Percentiles rank a stretch among this genome's conserved stretches.
These are phyloP conservation scores for Sorex maritimensis DNA, from an alignment of 2,797 vertebrate species.

Conservation along the genomic window DNA sequence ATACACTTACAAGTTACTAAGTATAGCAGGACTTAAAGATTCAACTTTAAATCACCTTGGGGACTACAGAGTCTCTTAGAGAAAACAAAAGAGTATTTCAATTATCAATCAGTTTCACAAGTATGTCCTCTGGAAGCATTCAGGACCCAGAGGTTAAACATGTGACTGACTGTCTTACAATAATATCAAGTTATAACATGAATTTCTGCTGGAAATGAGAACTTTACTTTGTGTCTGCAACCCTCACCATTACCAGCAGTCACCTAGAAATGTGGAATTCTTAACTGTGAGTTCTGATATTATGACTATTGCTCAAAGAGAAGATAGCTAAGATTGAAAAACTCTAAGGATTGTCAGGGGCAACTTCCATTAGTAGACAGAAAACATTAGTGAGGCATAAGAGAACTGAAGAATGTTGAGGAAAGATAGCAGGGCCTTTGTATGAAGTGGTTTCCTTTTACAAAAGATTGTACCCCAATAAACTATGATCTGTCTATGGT, in stretches of 20 bases:
- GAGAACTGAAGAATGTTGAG: not conserved
- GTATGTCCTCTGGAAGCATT: not conserved
- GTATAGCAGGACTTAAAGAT: not conserved
- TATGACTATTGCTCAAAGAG: not conserved
- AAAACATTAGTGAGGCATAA: not conserved
- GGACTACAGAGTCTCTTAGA: conserved; percentile 10
- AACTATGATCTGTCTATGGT: too few relatives aligned
- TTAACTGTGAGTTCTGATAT: not conserved
- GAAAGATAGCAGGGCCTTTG: not conserved
- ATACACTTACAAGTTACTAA: not conserved
- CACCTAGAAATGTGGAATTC: not conserved
- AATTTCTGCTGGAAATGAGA: not conserved
- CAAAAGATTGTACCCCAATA: not conserved
- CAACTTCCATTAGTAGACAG: not conserved
- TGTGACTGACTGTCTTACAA: not conserved
- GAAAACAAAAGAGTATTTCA: not conserved
- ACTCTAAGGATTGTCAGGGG: not conserved
- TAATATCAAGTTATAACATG: not conserved
- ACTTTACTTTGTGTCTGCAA: not conserved
- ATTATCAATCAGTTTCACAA: not conserved
- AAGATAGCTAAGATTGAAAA: not conserved
- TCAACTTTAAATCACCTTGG: conserved; percentile 55
- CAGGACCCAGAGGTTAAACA: not conserved
- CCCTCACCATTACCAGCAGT: not conserved
- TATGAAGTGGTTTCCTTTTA: not conserved